Conservation (phyloP, 1,140 invertebrate species). For the Bombus soroeensis region DNA sequence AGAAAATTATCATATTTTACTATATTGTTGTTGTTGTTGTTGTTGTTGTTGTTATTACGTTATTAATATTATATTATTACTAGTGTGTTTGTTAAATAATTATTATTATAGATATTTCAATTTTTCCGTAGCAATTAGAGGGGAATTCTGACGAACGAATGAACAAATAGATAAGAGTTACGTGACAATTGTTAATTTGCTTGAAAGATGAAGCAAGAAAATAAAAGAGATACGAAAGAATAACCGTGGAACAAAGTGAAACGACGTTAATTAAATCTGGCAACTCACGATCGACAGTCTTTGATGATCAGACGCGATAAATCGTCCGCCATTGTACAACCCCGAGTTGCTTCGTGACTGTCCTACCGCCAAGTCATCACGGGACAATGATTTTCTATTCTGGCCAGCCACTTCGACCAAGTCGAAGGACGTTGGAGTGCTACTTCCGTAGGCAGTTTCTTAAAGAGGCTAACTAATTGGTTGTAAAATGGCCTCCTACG, state of each 20-base stretch:
- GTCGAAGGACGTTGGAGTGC: conserved; percentile 37
- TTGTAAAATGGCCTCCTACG: conserved; percentile 70
- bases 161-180: too few species aligned
- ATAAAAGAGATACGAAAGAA: background rate
- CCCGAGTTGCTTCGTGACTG: conserved; percentile 12
- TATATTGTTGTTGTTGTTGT: too few species aligned
- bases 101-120: too few species aligned
- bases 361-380: conserved; percentile 21
- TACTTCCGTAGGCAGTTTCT: conserved; percentile 56
- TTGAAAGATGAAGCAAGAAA: background rate
- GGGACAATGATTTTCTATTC: conserved; percentile 50
- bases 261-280: background rate
- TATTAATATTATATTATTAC: too few species aligned
- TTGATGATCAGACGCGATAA: conserved; percentile 18
- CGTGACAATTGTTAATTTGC: background rate
- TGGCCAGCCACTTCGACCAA: conserved; percentile 42
- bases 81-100: too few species aligned
- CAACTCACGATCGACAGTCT: background rate
- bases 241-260: background rate
- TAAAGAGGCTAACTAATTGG: conserved; percentile 70
- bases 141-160: too few species aligned
- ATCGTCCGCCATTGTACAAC: conserved; percentile 2
- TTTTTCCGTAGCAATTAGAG: too few species aligned
- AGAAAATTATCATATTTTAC: too few species aligned
- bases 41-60: too few species aligned